Evolutionary conservation across 1,140 invertebrate genomes (phyloP).

Genomic region (Colletes latitarsis): DNA sequence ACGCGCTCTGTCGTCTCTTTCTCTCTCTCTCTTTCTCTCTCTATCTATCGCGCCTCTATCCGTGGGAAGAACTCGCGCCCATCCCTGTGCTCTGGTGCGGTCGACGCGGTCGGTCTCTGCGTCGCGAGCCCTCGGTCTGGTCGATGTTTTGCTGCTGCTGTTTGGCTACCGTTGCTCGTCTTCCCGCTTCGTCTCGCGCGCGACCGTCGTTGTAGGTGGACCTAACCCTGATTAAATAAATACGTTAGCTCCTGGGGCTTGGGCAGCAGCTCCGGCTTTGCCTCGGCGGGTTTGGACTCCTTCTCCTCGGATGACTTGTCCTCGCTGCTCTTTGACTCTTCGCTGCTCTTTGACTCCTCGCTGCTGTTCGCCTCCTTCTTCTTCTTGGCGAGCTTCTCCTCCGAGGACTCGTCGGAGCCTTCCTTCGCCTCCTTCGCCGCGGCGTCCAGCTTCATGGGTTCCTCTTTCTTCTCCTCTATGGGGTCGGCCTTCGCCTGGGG

Average conservation of each 20-base stretch:
- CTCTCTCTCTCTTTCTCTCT: slow-evolving; percentile 6
- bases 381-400: slow-evolving; percentile 47
- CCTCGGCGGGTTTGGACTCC: slow-evolving; percentile 38
- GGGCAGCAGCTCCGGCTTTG: slow-evolving; percentile 57
- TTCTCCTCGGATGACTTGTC: slow-evolving; percentile 66
- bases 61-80: slow-evolving; percentile 41
- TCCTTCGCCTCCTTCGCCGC: slow-evolving; percentile 46
- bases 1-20: slow-evolving; percentile 15
- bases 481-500: slow-evolving; percentile 41
- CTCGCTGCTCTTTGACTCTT: slow-evolving; percentile 60
- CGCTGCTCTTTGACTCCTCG: slow-evolving; percentile 58
- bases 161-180: slow-evolving; percentile 54
- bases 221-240: too few relatives aligned
- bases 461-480: slow-evolving; percentile 37
- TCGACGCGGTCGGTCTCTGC: slow-evolving; percentile 45
- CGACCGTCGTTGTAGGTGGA: slow-evolving; percentile 42
- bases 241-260: slow-evolving; percentile 59
- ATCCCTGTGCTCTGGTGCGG: slow-evolving; percentile 19
- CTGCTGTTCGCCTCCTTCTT: slow-evolving; percentile 54
- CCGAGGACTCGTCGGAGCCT: slow-evolving; percentile 51
- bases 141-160: slow-evolving; percentile 52
- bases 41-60: slow-evolving; percentile 11
- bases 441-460: slow-evolving; percentile 18
- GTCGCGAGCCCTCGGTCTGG: slow-evolving; percentile 57
- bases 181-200: slow-evolving; percentile 21